phyloP scores from a whole-genome alignment of 1,140 invertebrate genomes.

The Gonatopus flavifemur region DNA sequence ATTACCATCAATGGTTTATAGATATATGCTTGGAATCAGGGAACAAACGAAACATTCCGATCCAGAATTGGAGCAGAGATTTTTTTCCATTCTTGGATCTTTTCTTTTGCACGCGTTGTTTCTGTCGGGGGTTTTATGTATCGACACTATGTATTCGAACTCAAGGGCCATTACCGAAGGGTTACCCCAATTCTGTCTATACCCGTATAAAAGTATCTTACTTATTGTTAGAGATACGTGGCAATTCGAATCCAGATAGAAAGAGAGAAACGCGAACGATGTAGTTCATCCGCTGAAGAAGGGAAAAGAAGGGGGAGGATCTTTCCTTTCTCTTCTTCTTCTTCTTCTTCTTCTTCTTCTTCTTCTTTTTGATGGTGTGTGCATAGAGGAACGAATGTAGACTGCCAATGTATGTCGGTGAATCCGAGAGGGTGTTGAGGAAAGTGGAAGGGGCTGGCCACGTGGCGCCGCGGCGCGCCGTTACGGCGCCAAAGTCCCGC shows the following conservation, averaged over 20 bases:
- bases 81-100: too few species aligned
- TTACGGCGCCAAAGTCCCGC: conserved; percentile 47
- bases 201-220: conserved; percentile 17
- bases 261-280: conserved; percentile 22
- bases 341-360: too few species aligned
- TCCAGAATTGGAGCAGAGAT: too few species aligned
- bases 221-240: conserved; percentile 22
- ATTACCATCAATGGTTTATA: too few species aligned
- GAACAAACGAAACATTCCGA: too few species aligned
- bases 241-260: conserved; percentile 29
- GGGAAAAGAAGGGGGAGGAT: conserved; percentile 5
- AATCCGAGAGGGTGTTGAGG: conserved; percentile 8
- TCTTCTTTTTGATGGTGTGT: too few species aligned
- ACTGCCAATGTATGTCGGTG: not conserved
- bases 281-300: conserved; percentile 11
- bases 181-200: not conserved
- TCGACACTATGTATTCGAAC: too few species aligned
- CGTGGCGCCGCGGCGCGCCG: conserved; percentile 56
- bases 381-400: not conserved
- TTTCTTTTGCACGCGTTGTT: too few species aligned
- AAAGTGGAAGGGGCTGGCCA: conserved; percentile 44
- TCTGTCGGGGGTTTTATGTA: too few species aligned
- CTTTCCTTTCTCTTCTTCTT: too few species aligned
- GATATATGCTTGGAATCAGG: too few species aligned
- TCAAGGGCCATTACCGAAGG: conserved; percentile 15